phyloP scores from a whole-genome alignment of 2,113 vertebrate species.

The Prunella himalayana region DNA sequence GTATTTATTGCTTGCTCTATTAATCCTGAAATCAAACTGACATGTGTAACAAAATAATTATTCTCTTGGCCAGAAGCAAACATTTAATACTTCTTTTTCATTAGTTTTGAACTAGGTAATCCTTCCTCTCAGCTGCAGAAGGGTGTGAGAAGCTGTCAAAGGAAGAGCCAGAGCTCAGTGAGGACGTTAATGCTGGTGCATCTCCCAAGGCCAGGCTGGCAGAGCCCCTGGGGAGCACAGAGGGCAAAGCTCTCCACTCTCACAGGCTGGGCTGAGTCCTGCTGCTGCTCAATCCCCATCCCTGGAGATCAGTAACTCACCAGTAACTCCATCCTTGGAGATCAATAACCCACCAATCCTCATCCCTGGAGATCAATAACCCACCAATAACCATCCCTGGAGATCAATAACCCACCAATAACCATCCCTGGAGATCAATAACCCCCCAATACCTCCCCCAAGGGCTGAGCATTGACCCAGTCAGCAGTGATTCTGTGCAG shows the following conservation, averaged over 20 bases:
- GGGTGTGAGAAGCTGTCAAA: background rate
- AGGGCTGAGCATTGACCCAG: background rate
- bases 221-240: background rate
- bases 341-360: background rate
- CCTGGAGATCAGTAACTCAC: background rate
- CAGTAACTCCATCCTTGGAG: background rate
- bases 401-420: background rate
- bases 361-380: too few species aligned
- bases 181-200: rapidly evolving
- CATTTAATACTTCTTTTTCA: background rate
- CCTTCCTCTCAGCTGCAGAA: background rate
- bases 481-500: background rate
- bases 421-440: background rate
- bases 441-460: background rate
- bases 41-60: conserved; percentile 17
- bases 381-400: background rate
- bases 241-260: background rate
- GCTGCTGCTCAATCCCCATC: background rate
- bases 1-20: conserved; percentile 32
- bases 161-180: background rate
- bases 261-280: background rate
- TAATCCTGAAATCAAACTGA: conserved; percentile 11
- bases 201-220: background rate
- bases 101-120: background rate
- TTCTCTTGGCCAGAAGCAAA: background rate